Percentiles rank a stretch among this genome's conserved stretches.
Conservation (phyloP, 2,113 vertebrate genomes). For the Urocynchramus pylzowi region DNA sequence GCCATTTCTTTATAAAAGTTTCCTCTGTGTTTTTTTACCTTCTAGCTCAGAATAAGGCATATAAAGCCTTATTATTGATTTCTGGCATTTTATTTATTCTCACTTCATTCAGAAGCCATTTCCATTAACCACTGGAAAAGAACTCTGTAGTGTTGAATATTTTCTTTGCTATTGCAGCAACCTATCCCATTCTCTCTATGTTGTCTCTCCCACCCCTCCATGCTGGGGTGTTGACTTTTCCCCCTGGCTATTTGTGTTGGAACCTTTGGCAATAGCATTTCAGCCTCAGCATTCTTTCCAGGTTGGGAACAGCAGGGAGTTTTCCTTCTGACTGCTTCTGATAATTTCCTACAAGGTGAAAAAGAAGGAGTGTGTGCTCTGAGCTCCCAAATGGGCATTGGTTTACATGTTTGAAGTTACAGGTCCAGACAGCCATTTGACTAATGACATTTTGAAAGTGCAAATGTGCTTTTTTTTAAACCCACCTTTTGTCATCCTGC, state of each 20-base stretch:
- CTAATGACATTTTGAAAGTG: conserved; percentile 31
- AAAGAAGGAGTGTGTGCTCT: background rate
- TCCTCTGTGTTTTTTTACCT: background rate
- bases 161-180: background rate
- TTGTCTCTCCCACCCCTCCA: background rate
- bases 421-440: background rate
- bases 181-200: background rate
- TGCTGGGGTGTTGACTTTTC: background rate
- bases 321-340: conserved; percentile 21
- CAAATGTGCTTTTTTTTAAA: background rate
- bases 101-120: background rate
- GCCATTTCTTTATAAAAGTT: background rate
- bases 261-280: background rate
- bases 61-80: background rate
- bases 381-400: background rate
- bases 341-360: background rate
- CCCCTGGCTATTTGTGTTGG: background rate
- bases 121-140: background rate
- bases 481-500: background rate
- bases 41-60: background rate
- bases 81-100: background rate
- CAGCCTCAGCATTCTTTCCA: background rate
- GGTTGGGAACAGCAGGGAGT: background rate
- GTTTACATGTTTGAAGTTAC: background rate
- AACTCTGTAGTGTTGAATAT: background rate